A percentile compares a stretch with the other conserved stretches of the same genome.
These are phyloP conservation scores for Fistularia commersonii DNA, from an alignment of 2,797 vertebrate genomes.

Conservation along the genomic window DNA sequence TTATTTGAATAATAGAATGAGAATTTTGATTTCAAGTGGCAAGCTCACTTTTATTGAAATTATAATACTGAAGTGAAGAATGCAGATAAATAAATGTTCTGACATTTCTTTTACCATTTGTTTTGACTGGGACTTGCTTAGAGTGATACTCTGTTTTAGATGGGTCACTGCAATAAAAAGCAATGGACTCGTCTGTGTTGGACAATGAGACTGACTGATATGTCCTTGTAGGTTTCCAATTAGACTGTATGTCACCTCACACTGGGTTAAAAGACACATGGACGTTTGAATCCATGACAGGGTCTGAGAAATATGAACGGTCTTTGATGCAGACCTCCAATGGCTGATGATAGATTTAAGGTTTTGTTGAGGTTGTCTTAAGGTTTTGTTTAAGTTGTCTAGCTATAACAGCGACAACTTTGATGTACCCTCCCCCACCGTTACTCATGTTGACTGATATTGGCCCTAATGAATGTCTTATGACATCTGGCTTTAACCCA, in stretches of 20 bases:
- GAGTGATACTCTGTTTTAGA: no score
- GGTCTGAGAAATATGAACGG: slow-evolving; percentile 63
- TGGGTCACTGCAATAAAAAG: neutral
- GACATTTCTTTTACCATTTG: no score
- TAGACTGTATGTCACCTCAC: slow-evolving; percentile 50
- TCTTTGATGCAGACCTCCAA: slow-evolving; percentile 48
- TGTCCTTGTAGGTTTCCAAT: slow-evolving; percentile 55
- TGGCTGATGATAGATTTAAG: slow-evolving; percentile 68
- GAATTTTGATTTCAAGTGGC: no score
- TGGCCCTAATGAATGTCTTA: slow-evolving; percentile 63
- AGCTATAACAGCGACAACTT: slow-evolving; percentile 62
- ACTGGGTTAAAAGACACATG: slow-evolving; percentile 32
- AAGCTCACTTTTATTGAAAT: no score
- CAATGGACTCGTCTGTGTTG: slow-evolving; percentile 1
- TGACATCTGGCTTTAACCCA: slow-evolving; percentile 53
- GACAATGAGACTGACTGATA: slow-evolving; percentile 9
- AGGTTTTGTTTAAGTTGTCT: slow-evolving; percentile 48
- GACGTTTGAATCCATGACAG: slow-evolving; percentile 52
- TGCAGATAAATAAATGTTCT: no score
- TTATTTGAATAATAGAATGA: no score
- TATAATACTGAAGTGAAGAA: no score
- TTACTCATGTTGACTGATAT: slow-evolving; percentile 54
- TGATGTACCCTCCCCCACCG: slow-evolving; percentile 63
- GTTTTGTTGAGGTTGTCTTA: slow-evolving; percentile 49
- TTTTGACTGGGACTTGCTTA: no score